Percentiles rank a stretch among this genome's conserved stretches.
Conservation (phyloP, 2,888 invertebrate genomes). For the Drosophila dives region DNA sequence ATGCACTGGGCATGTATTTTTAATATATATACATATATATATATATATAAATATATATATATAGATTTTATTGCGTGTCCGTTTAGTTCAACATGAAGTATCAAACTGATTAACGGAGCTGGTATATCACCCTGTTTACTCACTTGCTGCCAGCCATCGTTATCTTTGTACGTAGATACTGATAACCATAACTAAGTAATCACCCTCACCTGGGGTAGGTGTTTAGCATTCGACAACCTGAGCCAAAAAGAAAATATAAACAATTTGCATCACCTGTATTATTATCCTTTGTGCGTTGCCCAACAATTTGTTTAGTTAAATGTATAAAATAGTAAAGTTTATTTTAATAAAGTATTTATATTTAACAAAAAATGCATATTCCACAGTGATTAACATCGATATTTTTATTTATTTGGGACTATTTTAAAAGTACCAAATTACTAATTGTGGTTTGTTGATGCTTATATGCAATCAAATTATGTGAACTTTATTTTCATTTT, state of each 20-base stretch:
- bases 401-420: background rate
- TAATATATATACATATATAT: background rate
- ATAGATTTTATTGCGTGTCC: constrained; percentile 12
- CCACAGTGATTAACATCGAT: background rate
- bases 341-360: background rate
- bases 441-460: background rate
- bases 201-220: constrained; percentile 46
- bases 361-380: too few species aligned
- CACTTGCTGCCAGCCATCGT: constrained; percentile 66
- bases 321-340: background rate
- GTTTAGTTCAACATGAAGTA: constrained; percentile 45
- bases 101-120: constrained; percentile 64
- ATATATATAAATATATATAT: background rate
- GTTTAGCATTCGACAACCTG: constrained; percentile 50
- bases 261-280: constrained; percentile 39
- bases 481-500: too few species aligned
- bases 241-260: constrained; percentile 62
- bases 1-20: background rate
- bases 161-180: constrained; percentile 58
- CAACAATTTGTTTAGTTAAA: constrained; percentile 12
- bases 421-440: background rate
- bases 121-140: constrained; percentile 70
- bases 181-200: constrained; percentile 61
- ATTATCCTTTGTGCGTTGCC: background rate
- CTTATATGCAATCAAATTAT: too few species aligned